Conservation (phyloP, 2,888 invertebrate species). For the Pogonocherus hispidulus region DNA sequence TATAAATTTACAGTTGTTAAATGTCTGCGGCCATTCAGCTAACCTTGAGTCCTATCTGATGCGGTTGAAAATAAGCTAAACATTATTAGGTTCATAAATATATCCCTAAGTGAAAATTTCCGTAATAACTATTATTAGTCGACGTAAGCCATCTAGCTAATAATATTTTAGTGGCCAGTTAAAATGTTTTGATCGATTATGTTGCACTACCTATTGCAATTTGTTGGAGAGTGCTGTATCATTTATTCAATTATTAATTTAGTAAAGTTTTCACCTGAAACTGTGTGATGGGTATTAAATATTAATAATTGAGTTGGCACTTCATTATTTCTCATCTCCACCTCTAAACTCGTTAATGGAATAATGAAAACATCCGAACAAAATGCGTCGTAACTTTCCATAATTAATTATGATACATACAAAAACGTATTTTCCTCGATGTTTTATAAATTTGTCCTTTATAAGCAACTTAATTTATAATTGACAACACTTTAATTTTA, state of each 20-base stretch:
- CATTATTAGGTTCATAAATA: background rate
- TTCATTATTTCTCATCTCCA: background rate
- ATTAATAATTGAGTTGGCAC: background rate
- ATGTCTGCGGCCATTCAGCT: too few species aligned
- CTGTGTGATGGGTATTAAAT: background rate
- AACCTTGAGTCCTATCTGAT: too few species aligned
- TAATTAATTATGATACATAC: too few species aligned
- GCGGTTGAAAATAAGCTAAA: too few species aligned
- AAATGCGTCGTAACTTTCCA: too few species aligned
- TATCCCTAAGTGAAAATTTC: background rate
- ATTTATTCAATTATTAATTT: constrained; percentile 1
- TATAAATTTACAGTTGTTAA: too few species aligned
- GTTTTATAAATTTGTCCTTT: too few species aligned
- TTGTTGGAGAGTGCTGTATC: background rate
- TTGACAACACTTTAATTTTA: too few species aligned
- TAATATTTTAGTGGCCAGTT: background rate
- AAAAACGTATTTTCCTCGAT: too few species aligned
- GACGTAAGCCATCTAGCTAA: background rate
- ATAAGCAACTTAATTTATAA: too few species aligned
- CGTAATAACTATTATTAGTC: background rate
- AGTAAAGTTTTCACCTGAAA: background rate
- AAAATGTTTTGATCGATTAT: constrained; percentile 8
- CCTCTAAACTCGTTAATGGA: too few species aligned
- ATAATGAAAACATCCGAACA: too few species aligned
- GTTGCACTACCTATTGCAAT: constrained; percentile 2